Base-by-base conservation (phyloP, 2,797 vertebrate genomes). In the Phylloscopus collybita region DNA sequence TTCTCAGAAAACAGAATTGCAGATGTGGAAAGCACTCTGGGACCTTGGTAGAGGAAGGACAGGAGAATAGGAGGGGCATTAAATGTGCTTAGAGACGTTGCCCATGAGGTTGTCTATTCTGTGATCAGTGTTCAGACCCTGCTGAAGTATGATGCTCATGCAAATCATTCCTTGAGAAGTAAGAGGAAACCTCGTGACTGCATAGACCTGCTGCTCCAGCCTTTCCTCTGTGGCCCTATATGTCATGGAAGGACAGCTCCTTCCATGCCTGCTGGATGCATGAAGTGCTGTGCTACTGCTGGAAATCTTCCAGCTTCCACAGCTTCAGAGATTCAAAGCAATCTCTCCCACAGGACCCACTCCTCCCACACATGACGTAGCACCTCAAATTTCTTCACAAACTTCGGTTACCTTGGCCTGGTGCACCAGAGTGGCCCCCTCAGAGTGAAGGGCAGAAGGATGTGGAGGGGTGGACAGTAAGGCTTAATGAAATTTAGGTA, bases 291-390 rank as follows among this genome's bases (percentile, higher is more conserved):
- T 66, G 44, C 8, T 85, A 15, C 36, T 73, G 69, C 26, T 73
- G 72, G 67, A 49, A 21, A 42, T 74, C 29, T 69, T n/a, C 23
- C 30, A 60, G 25, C 19, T 78, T 53, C 73, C 47, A 20, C 12
- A 72, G 16, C 47, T 79, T 30, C n/a, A 66, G 30, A 72, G 27
- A 34, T 23, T 54, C 30, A 44, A 10, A 84, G 9, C 16, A 81
- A 6, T 34, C 10, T 49, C 40, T 75, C 19, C 19, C 29, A 8
- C 10, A 49, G 29, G 23, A 64, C 22, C 13, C 42, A 50, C 25
- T 9, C 12, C 23, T 53, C 6, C 34, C 47, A 44, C 16, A 7
- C 4, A 9, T 59, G 75, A 61, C 0, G 0, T 1, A 26, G 1
- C 5, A 45, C 25, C 32, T 59, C 19, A 44, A 4, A 62, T 62